Evolutionary conservation across 2,797 vertebrate species (phyloP), one percentile per base, ranked within the genome.

Genomic region (Buceros bicornis): DNA sequence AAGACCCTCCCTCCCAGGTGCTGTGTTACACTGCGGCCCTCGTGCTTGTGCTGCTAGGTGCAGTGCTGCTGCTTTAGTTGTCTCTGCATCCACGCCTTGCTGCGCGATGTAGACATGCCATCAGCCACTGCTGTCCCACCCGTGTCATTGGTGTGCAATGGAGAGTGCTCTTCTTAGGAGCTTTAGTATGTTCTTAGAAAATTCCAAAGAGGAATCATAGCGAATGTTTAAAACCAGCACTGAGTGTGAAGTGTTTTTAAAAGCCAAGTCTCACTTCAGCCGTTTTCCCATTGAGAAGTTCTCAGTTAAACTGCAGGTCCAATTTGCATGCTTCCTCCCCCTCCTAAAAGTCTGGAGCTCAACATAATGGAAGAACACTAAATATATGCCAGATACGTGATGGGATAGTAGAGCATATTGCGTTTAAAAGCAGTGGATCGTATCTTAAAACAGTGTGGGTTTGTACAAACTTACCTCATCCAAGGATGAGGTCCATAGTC

Each of bases 341-440:
- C 43, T 88, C 82, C 53, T 66, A 60, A 37, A 82, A 82, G 61
- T 89, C 76, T 89, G 62, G 69, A 93, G 69, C 90, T 89, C 43
- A 65, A 89, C 70, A 72, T 86, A 87, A 67, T 50, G 37, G 67
- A 91, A 77, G 56, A 76, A 92, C 40, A 74, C 21, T 81, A 71
- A 89, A 92, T 85, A 72, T 37, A 78, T 9, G 5, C 67, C 62
- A 85, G 90, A 78, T 67, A 80, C 47, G 60, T 78, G 45, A 35
- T 72, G 42, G 71, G 31, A 57, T 85, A 87, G 82, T 85, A 81
- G 57, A 83, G 45, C 8, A 62, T 80, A 33, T 73, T 89, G 54
- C 89, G 69, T 86, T 77, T 92, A 84, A 90, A 92, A 60, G 47
- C 64, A 73, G 57, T 89, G 79, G 82, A 85, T 89, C 17, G 14